phyloP scores from a whole-genome alignment of 1,140 invertebrate species.

The Agraylea sexmaculata region DNA sequence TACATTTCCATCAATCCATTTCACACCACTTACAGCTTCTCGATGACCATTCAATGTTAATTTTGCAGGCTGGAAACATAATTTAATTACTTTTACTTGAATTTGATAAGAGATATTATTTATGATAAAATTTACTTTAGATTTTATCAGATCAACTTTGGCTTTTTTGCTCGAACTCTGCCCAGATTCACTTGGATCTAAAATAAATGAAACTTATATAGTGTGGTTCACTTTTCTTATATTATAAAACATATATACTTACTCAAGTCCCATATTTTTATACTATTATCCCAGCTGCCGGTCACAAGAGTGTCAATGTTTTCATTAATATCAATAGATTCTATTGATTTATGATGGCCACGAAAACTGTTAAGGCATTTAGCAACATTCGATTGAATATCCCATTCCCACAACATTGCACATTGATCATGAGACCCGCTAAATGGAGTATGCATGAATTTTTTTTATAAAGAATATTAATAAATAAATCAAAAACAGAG shows the following conservation, averaged over 20 bases:
- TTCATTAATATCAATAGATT: conserved; percentile 65
- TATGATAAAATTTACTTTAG: conserved; percentile 34
- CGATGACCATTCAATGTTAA: conserved; percentile 86
- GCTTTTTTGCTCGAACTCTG: conserved; percentile 36
- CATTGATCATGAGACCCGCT: conserved; percentile 89
- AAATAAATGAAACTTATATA: too few species aligned
- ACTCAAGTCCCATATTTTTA: conserved; percentile 69
- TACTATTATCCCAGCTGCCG: conserved; percentile 81
- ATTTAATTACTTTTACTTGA: too few species aligned
- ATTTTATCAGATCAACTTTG: conserved; percentile 35
- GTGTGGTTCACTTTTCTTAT: too few species aligned
- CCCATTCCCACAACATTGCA: conserved; percentile 83
- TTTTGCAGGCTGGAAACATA: conserved; percentile 56
- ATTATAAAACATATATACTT: too few species aligned
- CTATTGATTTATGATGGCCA: conserved; percentile 81
- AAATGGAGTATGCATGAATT: conserved; percentile 22
- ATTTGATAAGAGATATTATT: conserved; percentile 4
- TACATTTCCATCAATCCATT: conserved; percentile 67
- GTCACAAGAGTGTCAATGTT: conserved; percentile 64
- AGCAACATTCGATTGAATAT: conserved; percentile 60
- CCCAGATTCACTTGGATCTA: conserved; percentile 38
- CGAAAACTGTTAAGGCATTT: conserved; percentile 69
- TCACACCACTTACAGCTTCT: conserved; percentile 74
- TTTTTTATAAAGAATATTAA: conserved; percentile 8
- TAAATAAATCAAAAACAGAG: conserved; percentile 9